Evolutionary conservation across 2,797 vertebrate genomes (phyloP).

Genomic region (Cirrhinus molitorella): DNA sequence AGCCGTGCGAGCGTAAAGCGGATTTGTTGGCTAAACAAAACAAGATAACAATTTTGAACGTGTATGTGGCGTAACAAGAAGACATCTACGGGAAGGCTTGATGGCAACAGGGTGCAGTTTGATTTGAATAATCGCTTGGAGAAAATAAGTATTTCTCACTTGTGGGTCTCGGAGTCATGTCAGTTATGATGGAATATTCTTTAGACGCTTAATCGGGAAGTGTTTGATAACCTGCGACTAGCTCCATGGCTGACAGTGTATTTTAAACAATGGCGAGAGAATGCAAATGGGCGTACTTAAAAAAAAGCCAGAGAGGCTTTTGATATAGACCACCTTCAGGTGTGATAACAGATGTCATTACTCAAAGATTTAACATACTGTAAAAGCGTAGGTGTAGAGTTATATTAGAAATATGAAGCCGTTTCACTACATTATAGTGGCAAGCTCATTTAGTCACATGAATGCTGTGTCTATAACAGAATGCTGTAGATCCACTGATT

Average conservation of each 20-base stretch:
- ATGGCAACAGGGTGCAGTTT: background rate
- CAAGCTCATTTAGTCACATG: background rate
- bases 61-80: background rate
- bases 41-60: background rate
- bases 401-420: background rate
- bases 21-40: constrained; percentile 5
- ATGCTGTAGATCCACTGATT: too few relatives aligned
- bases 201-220: background rate
- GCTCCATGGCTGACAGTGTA: constrained; percentile 4
- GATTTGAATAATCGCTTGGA: background rate
- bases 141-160: constrained; percentile 7
- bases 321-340: constrained; percentile 38
- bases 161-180: background rate
- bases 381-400: background rate
- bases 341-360: constrained; percentile 33
- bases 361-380: constrained; percentile 35
- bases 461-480: too few relatives aligned
- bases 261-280: constrained; percentile 23
- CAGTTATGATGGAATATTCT: constrained; percentile 34
- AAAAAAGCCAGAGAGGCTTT: constrained; percentile 16
- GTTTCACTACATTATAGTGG: background rate
- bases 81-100: background rate
- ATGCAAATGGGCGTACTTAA: background rate
- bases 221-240: constrained; percentile 24
- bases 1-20: background rate